Percentiles rank a stretch among this genome's conserved stretches.
Conservation (phyloP, 2,888 invertebrate genomes). For the Hypselothyrea guttata region DNA sequence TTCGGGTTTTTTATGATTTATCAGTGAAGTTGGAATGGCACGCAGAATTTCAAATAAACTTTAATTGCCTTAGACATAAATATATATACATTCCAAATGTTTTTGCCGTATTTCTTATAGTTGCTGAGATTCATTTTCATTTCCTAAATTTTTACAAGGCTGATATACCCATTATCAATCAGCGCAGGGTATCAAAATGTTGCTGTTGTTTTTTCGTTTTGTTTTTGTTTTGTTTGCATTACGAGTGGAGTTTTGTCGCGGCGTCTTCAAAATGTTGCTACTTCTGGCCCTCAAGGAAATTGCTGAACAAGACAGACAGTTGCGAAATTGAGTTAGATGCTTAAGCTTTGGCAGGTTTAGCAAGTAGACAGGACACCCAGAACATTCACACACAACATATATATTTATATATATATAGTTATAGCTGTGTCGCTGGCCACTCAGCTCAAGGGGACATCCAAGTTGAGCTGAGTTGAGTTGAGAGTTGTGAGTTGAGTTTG, state of each 20-base stretch:
- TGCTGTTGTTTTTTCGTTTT: too few species aligned
- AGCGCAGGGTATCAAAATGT: too few species aligned
- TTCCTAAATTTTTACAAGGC: too few species aligned
- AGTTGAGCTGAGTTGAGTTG: slow-evolving; percentile 22
- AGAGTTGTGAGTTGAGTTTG: slow-evolving; percentile 22
- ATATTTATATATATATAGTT: neutral
- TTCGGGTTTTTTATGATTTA: too few species aligned
- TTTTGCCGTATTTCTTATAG: too few species aligned
- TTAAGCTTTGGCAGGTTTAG: slow-evolving; percentile 51
- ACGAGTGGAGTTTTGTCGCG: slow-evolving; percentile 47
- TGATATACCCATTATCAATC: neutral
- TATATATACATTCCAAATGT: too few species aligned
- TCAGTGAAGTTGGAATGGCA: too few species aligned
- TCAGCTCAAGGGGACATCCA: slow-evolving; percentile 29
- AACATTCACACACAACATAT: slow-evolving; percentile 1
- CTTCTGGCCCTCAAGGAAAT: slow-evolving; percentile 50
- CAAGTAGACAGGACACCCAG: slow-evolving; percentile 4
- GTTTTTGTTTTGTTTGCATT: slow-evolving; percentile 55
- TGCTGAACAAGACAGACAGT: slow-evolving; percentile 59
- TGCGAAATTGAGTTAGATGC: slow-evolving; percentile 70
- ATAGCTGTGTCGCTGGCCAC: too few species aligned
- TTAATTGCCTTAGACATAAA: too few species aligned
- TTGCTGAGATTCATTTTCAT: too few species aligned
- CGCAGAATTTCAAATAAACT: too few species aligned
- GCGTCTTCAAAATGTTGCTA: slow-evolving; percentile 34